These are phyloP conservation scores for Pheosia tremula DNA, from an alignment of 2,888 invertebrate species.

Conservation along the genomic window DNA sequence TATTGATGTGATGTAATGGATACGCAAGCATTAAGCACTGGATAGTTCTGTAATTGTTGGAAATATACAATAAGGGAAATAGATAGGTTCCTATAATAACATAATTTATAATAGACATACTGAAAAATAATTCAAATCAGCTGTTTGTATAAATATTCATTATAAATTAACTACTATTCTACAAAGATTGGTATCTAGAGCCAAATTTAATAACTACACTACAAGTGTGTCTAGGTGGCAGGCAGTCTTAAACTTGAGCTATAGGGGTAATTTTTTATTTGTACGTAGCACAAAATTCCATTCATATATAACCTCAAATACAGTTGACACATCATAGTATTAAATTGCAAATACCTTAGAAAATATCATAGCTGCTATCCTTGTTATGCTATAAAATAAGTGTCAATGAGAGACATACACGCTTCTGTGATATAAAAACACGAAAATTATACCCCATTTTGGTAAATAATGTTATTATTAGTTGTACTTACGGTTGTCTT, in stretches of 20 bases:
- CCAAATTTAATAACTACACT: no score
- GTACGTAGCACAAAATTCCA: background rate
- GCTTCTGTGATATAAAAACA: background rate
- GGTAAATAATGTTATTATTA: background rate
- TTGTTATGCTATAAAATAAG: conserved; percentile 59
- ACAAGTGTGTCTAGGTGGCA: no score
- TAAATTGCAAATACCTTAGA: conserved; percentile 56
- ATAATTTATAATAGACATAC: no score
- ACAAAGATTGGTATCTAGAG: no score
- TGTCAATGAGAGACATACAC: conserved; percentile 11
- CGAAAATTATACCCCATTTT: background rate
- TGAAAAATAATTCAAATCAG: no score
- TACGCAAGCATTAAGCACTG: no score
- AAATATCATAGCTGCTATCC: conserved; percentile 67
- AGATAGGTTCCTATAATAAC: no score
- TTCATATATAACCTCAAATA: conserved; percentile 54
- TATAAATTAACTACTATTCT: no score
- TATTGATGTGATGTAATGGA: no score
- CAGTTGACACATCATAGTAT: conserved; percentile 44
- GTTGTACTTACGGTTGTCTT: background rate
- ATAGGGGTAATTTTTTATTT: background rate
- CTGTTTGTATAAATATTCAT: no score
- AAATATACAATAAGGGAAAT: no score
- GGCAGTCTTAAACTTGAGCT: background rate
- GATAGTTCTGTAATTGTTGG: no score